Base-by-base conservation (phyloP, 2,113 vertebrate species). In the Hippocampus zosterae region DNA sequence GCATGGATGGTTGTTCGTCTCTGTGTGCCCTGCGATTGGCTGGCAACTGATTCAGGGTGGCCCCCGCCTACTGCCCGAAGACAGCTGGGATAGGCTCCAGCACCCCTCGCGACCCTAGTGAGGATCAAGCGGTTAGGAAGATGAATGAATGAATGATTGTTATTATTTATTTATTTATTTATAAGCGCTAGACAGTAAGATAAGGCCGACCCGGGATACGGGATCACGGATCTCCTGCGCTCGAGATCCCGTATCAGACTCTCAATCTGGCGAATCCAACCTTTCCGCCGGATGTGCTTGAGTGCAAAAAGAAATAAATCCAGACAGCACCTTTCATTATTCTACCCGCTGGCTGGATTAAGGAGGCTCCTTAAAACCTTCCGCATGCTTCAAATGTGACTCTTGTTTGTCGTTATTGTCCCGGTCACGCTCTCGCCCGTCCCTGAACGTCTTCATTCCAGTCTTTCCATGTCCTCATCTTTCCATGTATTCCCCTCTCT, bases 231-330 rank as follows among this genome's bases (percentile, higher is more conserved):
- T n/a, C n/a, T 64, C 62, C 40, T 3, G 12, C 3, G 11, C 25
- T 64, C 40, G 62, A 42, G 21, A 64, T 40, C 53, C 10, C 10
- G 42, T 44, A 44, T 44, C 60, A n/a, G 33, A 62, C 41, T 19
- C 41, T 62, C 33, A 18, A 37, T n/a, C 33, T 64, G n/a, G 62
- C 65, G 76, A 77, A 81, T 63, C 75, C 65, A 33, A 50, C 25
- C 15, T 44, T 27, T 52, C 15, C 27, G 18, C 18, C 16, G 85
- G 71, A 78, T 73, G 46, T 62, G 55, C 70, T 78, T 81, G 44
- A 72, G 67, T 68, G 80, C 69, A 81, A 88, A 89, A 88, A 90
- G 82, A 90, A 86, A 89, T 87, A 81, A 78, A 84, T 78, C 27
- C 65, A 57, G 73, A 55, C 48, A 50, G 82, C n/a, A 25, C 62